Evolutionary conservation across 2,888 invertebrate species (phyloP), one percentile per base, ranked within the genome.

Genomic region (Brassicogethes aeneus): DNA sequence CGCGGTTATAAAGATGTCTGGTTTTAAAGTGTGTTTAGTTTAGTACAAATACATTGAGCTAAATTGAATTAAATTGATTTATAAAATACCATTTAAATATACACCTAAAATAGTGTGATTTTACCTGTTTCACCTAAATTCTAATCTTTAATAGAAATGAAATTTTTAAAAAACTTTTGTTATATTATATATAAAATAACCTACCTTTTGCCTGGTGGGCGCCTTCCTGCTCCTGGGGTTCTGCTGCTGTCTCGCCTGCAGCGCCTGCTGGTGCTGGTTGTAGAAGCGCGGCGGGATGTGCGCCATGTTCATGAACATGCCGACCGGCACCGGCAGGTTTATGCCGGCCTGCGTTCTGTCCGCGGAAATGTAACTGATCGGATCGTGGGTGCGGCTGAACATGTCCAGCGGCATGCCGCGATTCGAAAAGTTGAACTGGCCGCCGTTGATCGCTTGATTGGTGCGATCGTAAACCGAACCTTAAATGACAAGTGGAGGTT

Each of bases 231-330:
- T 36, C 3, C 43, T 39, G 15, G 48, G 45, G 37, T 69, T 67
- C 33, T 68, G 70, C 47, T 73, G 73, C 37, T 56, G 57, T n/a
- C 74, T 59, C 1, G 74, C 74, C 47, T 77, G 77, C 40, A 82
- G 62, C 0, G 82, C 79, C 57, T 80, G 80, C 54, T 79, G 82
- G 57, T 81, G 82, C 53, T 84, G 83, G 57, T 84, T 85, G 60
- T 82, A 83, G 65, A 82, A 85, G 3, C 85, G 69, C 0, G 85
- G 83, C 17, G 83, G 82, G 41, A 85, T 79, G 54, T 81, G 82
- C 10, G 81, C 78, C 85, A 87, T 91, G 66, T 87, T 91, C 80
- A 93, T 85, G 54, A 91, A 85, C 88, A 95, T 93, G 32, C 93
- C 92, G 35, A 92, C 85, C 0, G 94, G 89, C 2, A 96, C 92